phyloP scores from a whole-genome alignment of 2,797 vertebrate genomes.

The Smutsia temminckii region DNA sequence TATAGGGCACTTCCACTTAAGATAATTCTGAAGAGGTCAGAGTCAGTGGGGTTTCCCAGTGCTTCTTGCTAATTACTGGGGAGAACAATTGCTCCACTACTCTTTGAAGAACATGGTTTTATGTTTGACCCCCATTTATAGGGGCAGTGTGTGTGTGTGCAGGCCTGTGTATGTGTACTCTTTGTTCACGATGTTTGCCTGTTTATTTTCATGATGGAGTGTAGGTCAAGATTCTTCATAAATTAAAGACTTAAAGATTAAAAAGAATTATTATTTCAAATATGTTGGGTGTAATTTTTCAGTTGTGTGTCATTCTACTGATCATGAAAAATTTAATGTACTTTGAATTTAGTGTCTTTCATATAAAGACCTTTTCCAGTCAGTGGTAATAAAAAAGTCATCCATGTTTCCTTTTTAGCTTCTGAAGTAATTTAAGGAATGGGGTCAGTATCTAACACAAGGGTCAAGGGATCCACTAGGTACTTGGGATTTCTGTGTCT shows the following conservation, averaged over 20 bases:
- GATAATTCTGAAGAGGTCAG: neutral
- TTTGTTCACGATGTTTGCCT: neutral
- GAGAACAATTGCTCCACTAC: neutral
- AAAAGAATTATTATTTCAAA: constrained; percentile 1
- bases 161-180: neutral
- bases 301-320: neutral
- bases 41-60: neutral
- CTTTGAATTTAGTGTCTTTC: neutral
- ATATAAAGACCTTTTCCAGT: neutral
- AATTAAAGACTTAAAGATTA: neutral
- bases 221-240: neutral
- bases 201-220: neutral
- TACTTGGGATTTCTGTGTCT: neutral
- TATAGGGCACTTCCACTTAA: neutral
- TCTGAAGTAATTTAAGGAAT: constrained; percentile 38
- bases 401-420: neutral
- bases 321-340: neutral
- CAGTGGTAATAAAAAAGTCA: neutral
- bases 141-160: neutral
- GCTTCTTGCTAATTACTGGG: neutral
- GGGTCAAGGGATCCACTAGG: neutral
- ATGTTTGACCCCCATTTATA: neutral
- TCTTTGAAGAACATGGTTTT: neutral
- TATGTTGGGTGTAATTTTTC: neutral
- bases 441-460: neutral